A percentile compares a stretch with the other conserved stretches of the same genome.
phyloP scores from a whole-genome alignment of 2,113 vertebrate species.

The Entelurus aequoreus region DNA sequence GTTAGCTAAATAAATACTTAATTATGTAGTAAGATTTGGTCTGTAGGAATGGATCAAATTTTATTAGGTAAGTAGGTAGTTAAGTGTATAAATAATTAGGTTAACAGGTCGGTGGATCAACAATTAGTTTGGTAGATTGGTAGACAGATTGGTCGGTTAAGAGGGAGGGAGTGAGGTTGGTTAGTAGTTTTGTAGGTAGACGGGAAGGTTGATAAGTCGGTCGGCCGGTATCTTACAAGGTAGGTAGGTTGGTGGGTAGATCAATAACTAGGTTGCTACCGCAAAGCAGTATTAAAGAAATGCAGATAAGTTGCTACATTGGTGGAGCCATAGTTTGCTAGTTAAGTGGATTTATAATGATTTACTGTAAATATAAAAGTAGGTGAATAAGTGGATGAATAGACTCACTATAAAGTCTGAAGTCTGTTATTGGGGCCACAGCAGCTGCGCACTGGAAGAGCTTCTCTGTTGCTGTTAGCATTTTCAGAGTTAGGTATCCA shows the following conservation, averaged over 20 bases:
- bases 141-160: neutral
- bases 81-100: neutral
- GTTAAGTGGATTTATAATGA: too few species aligned
- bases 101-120: neutral
- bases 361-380: too few species aligned
- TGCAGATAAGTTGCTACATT: too few species aligned
- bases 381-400: neutral
- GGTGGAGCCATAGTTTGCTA: too few species aligned
- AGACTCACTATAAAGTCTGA: slow-evolving; percentile 77
- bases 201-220: too few species aligned
- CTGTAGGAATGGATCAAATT: too few species aligned
- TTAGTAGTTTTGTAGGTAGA: neutral
- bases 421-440: slow-evolving; percentile 76
- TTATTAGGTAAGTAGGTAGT: neutral
- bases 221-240: too few species aligned
- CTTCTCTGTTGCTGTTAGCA: slow-evolving; percentile 69
- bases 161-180: neutral
- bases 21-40: too few species aligned
- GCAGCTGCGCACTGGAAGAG: slow-evolving; percentile 72
- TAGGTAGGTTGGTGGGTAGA: neutral
- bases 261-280: neutral
- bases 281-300: neutral
- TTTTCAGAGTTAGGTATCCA: slow-evolving; percentile 78
- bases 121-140: neutral
- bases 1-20: too few species aligned